phyloP scores from a whole-genome alignment of 2,888 invertebrate genomes.

The Lottia scabra region DNA sequence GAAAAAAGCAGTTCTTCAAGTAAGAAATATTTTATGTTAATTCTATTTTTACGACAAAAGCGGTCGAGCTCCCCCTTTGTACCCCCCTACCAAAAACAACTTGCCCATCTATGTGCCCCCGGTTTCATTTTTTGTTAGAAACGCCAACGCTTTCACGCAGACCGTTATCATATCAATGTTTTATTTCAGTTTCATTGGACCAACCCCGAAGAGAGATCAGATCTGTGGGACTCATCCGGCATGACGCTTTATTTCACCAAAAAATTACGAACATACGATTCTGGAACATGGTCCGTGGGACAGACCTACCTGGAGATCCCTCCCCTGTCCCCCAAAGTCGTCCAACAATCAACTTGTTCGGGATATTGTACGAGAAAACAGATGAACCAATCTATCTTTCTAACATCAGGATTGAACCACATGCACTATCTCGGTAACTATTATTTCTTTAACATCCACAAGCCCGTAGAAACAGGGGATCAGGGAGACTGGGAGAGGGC shows the following conservation, averaged over 20 bases:
- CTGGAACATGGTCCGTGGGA: slow-evolving; percentile 15
- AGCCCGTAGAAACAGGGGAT: too few species aligned
- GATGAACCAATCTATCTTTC: slow-evolving; percentile 22
- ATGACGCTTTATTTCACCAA: slow-evolving; percentile 6
- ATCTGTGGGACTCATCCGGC: slow-evolving; percentile 11
- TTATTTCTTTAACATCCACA: neutral
- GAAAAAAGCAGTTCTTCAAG: slow-evolving; percentile 31
- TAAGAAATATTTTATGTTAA: neutral
- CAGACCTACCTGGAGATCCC: slow-evolving; percentile 41
- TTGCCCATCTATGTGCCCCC: too few species aligned
- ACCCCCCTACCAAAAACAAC: too few species aligned
- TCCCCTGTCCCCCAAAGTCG: slow-evolving; percentile 20
- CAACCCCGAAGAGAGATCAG: slow-evolving; percentile 4
- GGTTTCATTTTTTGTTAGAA: too few species aligned
- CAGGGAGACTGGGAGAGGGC: too few species aligned
- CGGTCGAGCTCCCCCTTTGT: too few species aligned
- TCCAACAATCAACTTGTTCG: slow-evolving; percentile 12
- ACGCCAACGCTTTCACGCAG: too few species aligned
- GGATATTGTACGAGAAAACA: slow-evolving; percentile 21
- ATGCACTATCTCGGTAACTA: slow-evolving; percentile 34
- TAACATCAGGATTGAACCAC: slow-evolving; percentile 27
- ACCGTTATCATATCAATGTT: too few species aligned
- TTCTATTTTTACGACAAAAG: too few species aligned
- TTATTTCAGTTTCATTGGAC: slow-evolving; percentile 13
- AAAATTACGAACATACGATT: slow-evolving; percentile 3